Base-by-base conservation (phyloP, 2,113 vertebrate species). In the Mungos mungo region DNA sequence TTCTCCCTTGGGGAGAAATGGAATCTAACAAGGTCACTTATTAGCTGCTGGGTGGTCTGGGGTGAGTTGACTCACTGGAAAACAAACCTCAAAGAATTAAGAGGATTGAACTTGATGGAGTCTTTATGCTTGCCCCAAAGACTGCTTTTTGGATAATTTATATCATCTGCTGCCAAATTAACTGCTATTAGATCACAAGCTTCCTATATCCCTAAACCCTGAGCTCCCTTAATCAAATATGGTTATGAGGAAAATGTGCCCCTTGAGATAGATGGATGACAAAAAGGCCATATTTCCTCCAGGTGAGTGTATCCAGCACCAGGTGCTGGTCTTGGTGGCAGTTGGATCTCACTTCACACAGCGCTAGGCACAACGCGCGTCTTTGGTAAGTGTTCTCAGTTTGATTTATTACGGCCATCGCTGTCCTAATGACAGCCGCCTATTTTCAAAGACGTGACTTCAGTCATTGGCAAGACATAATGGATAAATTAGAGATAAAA, bases 351-450 rank as follows among this genome's bases (percentile, higher is more conserved):
- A 7, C 38, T 13, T 38, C 33, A 2, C 9, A 25, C 27, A 41
- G n/a, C 10, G 27, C 10, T 12, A 6, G 14, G 27, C 27, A 54
- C 47, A 19, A 7, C 0, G 0, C 1, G 27, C 52, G 11, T 2
- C 0, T 23, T 65, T 9, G 15, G 38, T 27, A n/a, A 31, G 3
- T 31, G 7, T 69, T 94, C 88, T 31, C 72, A 38, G 68, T 38
- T 63, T 41, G 41, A 12, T 18, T 80, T 45, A 83, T 45, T 45
- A 8, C 0, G 14, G 14, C 35, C 23, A 71, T 23, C 31, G 3
- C 5, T 14, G 5, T 21, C 1, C 31, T 35, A 66, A 2, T 15
- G 66, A n/a, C 0, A 3, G 65, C 6, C 1, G 4, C 79, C 23
- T 29, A 65, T 93, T 84, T 57, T 69, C 74, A 85, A 93, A 85